Evolutionary conservation across 1,140 invertebrate genomes (phyloP), one percentile per base, ranked within the genome.

Genomic region (Venustaconcha ellipsiformis): DNA sequence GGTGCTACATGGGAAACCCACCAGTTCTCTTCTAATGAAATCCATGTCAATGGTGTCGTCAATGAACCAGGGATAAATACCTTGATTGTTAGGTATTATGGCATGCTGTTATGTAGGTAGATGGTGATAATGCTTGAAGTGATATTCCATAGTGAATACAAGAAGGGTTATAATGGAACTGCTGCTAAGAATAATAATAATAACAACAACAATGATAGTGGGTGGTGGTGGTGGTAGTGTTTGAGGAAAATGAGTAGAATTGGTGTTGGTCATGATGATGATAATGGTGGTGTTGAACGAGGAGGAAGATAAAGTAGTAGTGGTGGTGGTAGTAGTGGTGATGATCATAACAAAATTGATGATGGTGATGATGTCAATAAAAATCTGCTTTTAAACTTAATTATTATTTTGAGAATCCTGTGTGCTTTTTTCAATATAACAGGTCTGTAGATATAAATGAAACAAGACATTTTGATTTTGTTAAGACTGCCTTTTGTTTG

Each of bases 41-140:
- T 87, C 59, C 74, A 82, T 26, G 92, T 96, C 20, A 96, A 96
- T 88, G 95, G 95, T 14, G 87, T 96, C 1, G 95, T 96, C 93
- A 96, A 95, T 1, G 95, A 96, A 87, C 95, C 95, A 0, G 95
- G 95, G 12, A 75, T 80, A 20, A 79, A 48, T 57, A 79, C 79
- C 5, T 60, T 77, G 13, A 69, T 83, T 59, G 64, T 74, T 67
- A 83, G 81, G 81, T 83, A 68, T n/a, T 18, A 26, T 65, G n/a
- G 18, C 18, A n/a, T n/a, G 23, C 59, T n/a, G 23, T 18, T n/a
- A n/a, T 62, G 23, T 23, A 62, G 18, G 8, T 23, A 62, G 23
- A 62, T n/a, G 18, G 13, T n/a, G 23, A 12, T n/a, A 8, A 8
- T 23, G 20, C 20, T 18, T 2, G 20, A 60, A 5, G 4, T 17